Evolutionary conservation across 1,140 invertebrate genomes (phyloP), one percentile per base, ranked within the genome.

Genomic region (Geopemphigus sp.): DNA sequence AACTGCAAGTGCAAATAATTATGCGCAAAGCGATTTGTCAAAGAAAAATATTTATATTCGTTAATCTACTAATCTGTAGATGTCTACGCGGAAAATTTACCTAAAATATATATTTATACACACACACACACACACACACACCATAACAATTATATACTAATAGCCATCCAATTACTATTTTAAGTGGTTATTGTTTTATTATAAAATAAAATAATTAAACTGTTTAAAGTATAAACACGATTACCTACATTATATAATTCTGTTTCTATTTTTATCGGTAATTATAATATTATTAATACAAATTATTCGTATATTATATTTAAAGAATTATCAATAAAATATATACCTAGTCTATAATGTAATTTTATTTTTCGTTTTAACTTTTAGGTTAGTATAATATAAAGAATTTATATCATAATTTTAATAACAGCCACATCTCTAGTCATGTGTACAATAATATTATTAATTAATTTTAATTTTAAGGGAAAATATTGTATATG

Each of bases 321-420:
- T 50, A 50, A 70, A 26, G 66, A 70, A 70, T 70, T 70, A 70
- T 70, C 17, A 14, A 70, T 53, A 50, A 70, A 24, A 26, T 26
- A 70, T 45, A 78, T 63, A 15, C 74, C 74, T 78, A 78, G 74
- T 78, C 74, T 78, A 78, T 78, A 78, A 78, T 59, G 45, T 78
- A 22, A 78, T 63, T 63, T 47, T 78, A 61, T 61, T 78, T 76
- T 76, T 78, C 45, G 72, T 78, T 78, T 59, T 47, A 78, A 29
- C 14, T 78, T 61, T 61, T 78, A 78, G 39, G 57, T 78, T 78
- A 78, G 74, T 78, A 47, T 63, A 78, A 45, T 61, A 78, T 61
- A 78, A 78, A 78, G 74, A 78, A 78, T 78, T 78, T 78, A 78
- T 78, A 78, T 78, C 57, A 63, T 78, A 78, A 78, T 63, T 61